Percentiles rank a stretch among this genome's conserved stretches.
These are phyloP conservation scores for Pangasius sanitwongsei DNA, from an alignment of 2,797 vertebrate genomes.

Conservation along the genomic window DNA sequence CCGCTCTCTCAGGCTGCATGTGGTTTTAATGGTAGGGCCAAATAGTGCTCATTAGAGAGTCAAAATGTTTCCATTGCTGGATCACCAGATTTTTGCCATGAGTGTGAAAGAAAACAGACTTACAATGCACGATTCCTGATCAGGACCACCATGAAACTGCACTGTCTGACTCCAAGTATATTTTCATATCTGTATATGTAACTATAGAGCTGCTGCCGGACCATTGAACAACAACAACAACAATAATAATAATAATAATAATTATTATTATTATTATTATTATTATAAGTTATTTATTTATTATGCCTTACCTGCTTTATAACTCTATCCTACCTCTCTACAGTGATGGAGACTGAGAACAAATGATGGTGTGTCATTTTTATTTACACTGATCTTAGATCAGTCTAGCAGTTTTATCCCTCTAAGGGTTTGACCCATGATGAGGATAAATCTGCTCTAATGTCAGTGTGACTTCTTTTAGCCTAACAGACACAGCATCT, in stretches of 20 bases:
- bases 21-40: constrained; percentile 42
- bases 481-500: neutral
- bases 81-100: constrained; percentile 35
- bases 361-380: neutral
- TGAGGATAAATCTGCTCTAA: neutral
- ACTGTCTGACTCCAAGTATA: neutral
- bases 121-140: constrained; percentile 25
- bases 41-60: constrained; percentile 41
- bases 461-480: neutral
- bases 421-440: neutral
- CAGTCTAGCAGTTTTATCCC: neutral
- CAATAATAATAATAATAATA: neutral
- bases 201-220: neutral
- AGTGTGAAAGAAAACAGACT: constrained; percentile 35
- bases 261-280: neutral
- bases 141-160: constrained; percentile 24
- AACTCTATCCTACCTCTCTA: neutral
- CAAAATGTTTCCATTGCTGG: constrained; percentile 33
- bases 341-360: neutral
- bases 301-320: neutral
- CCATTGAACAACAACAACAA: neutral
- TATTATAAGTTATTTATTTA: neutral
- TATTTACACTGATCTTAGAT: neutral
- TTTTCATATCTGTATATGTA: constrained; percentile 2
- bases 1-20: constrained; percentile 23